These are phyloP conservation scores for Epiperipatus broadwayi DNA, from an alignment of 2,888 invertebrate genomes.

Conservation along the genomic window DNA sequence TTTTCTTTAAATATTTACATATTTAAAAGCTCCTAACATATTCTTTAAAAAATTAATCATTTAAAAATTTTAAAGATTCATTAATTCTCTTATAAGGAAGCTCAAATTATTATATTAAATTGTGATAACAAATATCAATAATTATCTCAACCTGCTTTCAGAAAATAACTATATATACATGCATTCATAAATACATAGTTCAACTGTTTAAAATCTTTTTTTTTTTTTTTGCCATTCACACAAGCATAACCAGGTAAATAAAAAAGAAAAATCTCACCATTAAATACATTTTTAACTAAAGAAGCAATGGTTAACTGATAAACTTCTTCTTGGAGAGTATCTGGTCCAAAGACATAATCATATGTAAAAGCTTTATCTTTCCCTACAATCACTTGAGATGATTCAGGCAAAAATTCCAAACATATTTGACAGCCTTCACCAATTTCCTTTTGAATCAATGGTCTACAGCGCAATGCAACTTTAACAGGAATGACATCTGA, in stretches of 20 bases:
- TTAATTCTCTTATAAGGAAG: too few relatives aligned
- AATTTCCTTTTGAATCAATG: conserved; percentile 49
- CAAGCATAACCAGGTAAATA: background rate
- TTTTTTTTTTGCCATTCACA: background rate
- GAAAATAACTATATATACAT: too few relatives aligned
- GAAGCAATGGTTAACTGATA: conserved; percentile 50
- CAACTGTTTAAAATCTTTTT: too few relatives aligned
- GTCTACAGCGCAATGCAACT: conserved; percentile 64
- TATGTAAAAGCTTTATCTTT: conserved; percentile 54
- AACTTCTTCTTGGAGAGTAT: conserved; percentile 47
- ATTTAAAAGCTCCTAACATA: too few relatives aligned
- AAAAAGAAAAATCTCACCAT: conserved; percentile 35
- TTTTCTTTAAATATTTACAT: too few relatives aligned
- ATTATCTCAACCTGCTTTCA: too few relatives aligned
- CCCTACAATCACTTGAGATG: conserved; percentile 48
- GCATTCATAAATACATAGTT: too few relatives aligned
- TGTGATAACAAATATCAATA: too few relatives aligned
- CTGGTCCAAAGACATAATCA: conserved; percentile 56
- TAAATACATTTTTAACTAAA: conserved; percentile 53
- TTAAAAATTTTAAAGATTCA: too few relatives aligned
- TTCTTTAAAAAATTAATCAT: too few relatives aligned
- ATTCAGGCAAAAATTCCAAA: conserved; percentile 42
- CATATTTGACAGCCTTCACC: conserved; percentile 48
- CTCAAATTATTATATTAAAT: too few relatives aligned
- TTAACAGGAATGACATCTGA: conserved; percentile 40